A percentile compares a stretch with the other conserved stretches of the same genome.
These are phyloP conservation scores for Cabera pusaria DNA, from an alignment of 2,888 invertebrate species.

Conservation along the genomic window DNA sequence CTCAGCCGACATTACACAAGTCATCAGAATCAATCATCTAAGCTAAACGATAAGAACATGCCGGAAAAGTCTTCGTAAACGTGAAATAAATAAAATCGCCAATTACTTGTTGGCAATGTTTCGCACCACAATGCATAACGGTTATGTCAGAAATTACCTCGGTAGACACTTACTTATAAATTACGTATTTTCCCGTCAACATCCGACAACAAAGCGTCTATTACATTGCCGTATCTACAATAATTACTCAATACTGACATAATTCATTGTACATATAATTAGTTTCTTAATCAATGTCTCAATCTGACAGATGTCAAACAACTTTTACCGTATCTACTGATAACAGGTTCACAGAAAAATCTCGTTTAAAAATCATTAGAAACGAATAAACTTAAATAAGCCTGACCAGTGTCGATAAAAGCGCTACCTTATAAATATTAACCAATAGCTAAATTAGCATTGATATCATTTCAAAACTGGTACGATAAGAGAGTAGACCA, in stretches of 20 bases:
- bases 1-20: too few relatives aligned
- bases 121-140: slow-evolving; percentile 1
- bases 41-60: too few relatives aligned
- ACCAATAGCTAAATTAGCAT: slow-evolving; percentile 24
- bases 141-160: slow-evolving; percentile 7
- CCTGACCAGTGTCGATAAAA: slow-evolving; percentile 17
- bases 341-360: slow-evolving; percentile 29
- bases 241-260: neutral
- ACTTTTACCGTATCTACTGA: slow-evolving; percentile 31
- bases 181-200: slow-evolving; percentile 2
- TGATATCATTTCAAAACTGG: slow-evolving; percentile 20
- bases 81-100: too few relatives aligned
- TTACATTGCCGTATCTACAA: too few relatives aligned
- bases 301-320: slow-evolving; percentile 26
- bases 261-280: slow-evolving; percentile 1
- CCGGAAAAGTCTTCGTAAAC: too few relatives aligned
- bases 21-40: too few relatives aligned
- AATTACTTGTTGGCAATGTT: neutral
- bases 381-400: slow-evolving; percentile 10
- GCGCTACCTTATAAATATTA: slow-evolving; percentile 17
- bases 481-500: slow-evolving; percentile 21
- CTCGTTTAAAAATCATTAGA: slow-evolving; percentile 19
- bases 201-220: slow-evolving; percentile 10
- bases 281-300: slow-evolving; percentile 3
- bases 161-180: neutral